Conservation (phyloP, 2,113 vertebrate species). For the Tilapia sparmanii region DNA sequence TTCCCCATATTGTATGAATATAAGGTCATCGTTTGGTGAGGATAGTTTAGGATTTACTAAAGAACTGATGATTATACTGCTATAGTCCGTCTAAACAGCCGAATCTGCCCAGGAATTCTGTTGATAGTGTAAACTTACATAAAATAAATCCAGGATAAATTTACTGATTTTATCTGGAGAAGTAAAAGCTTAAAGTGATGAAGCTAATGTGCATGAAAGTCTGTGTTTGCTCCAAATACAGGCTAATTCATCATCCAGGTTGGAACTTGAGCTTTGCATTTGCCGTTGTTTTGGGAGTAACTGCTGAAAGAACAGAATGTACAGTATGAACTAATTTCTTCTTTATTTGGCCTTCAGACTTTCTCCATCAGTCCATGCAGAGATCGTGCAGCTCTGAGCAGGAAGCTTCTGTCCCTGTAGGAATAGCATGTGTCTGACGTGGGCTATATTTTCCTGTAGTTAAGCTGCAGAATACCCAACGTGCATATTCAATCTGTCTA, state of each 20-base stretch:
- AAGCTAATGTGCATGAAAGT: neutral
- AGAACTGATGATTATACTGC: neutral
- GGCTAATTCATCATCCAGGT: neutral
- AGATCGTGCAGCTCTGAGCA: conserved; percentile 7
- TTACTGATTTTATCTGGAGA: neutral
- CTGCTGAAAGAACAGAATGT: conserved; percentile 1
- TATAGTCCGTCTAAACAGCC: neutral
- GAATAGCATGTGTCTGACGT: neutral
- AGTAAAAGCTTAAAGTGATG: neutral
- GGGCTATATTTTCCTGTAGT: conserved; percentile 30
- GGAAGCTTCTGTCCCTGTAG: conserved; percentile 9
- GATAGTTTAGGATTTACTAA: neutral
- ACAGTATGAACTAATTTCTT: neutral
- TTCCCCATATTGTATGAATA: neutral
- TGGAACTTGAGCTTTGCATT: neutral
- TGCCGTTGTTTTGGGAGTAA: conserved; percentile 3
- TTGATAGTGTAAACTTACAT: neutral
- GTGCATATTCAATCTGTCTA: neutral
- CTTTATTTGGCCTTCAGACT: conserved; percentile 15
- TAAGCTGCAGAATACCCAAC: conserved; percentile 22
- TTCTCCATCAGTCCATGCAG: neutral
- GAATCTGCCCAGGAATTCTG: neutral
- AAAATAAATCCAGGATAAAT: neutral
- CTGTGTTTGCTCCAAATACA: neutral
- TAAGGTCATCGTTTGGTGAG: neutral